Base-by-base conservation (phyloP, 2,113 vertebrate genomes). In the Nannobrachium achirus region DNA sequence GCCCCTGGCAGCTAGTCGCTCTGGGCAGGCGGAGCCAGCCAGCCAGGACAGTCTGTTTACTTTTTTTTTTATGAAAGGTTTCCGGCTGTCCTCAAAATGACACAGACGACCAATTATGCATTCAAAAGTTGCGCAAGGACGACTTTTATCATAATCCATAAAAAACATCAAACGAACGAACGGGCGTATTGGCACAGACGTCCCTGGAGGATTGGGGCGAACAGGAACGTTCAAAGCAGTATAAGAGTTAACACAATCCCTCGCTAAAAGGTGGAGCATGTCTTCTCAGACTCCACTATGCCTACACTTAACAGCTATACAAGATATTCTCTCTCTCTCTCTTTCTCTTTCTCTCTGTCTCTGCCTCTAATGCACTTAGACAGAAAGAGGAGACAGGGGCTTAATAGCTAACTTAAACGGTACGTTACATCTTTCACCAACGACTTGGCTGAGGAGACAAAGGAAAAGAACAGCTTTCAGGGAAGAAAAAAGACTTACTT, bases 221-320 rank as follows among this genome's bases (percentile, higher is more conserved):
- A n/a, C n/a, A n/a, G n/a, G n/a, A n/a, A n/a, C n/a, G n/a, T n/a
- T n/a, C n/a, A n/a, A n/a, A n/a, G n/a, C n/a, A n/a, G n/a, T n/a
- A n/a, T n/a, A n/a, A n/a, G n/a, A n/a, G 91, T 92, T 93, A 87
- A 79, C 80, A 91, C 84, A 89, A 86, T 89, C 86, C 84, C 75
- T 79, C n/a, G 14, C 76, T 88, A 85, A 89, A 88, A 89, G 76
- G 73, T 80, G 82, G 83, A 75, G 87, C 88, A 85, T 81, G 82
- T 69, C 79, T 82, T 76, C 71, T 77, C 68, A 82, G 83, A 87
- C 86, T 52, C 76, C 69, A 70, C 74, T 42, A 71, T 71, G 66
- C 63, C 78, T 72, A 71, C 71, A 71, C 63, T 64, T 63, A 71
- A 55, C 62, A 70, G 63, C 67, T 25, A 64, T 59, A 33, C 46